phyloP scores from a whole-genome alignment of 2,888 invertebrate genomes.

The Sphaeridia pumilis region DNA sequence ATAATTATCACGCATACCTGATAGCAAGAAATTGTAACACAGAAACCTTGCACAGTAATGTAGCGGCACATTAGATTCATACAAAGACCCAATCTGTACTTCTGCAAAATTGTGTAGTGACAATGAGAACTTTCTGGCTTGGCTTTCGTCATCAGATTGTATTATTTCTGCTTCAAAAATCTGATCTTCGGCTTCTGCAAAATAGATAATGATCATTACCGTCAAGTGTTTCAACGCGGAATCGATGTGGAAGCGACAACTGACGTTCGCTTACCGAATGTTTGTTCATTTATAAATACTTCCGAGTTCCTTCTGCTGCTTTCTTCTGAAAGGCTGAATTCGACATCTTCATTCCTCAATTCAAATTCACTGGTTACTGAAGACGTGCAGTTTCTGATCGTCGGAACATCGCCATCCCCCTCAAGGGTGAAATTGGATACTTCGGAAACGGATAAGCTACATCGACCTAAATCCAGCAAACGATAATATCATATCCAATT shows the following conservation, averaged over 20 bases:
- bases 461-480: too few relatives aligned
- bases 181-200: too few relatives aligned
- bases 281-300: constrained; percentile 12
- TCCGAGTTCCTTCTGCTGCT: constrained; percentile 28
- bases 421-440: constrained; percentile 25
- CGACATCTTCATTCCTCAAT: constrained; percentile 20
- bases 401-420: constrained; percentile 28
- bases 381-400: constrained; percentile 24
- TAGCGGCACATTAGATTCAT: constrained; percentile 54
- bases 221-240: too few relatives aligned
- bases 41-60: constrained; percentile 61
- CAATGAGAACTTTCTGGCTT: constrained; percentile 3
- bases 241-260: too few relatives aligned
- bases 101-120: constrained; percentile 41
- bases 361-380: constrained; percentile 28
- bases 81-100: constrained; percentile 54
- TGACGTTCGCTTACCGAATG: not conserved
- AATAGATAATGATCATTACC: too few relatives aligned
- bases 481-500: too few relatives aligned
- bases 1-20: constrained; percentile 39
- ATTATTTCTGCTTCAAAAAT: not conserved
- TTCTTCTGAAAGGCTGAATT: constrained; percentile 16
- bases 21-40: constrained; percentile 58
- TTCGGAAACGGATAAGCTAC: constrained; percentile 25
- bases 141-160: constrained; percentile 38